These are phyloP conservation scores for Aphrophora alni DNA, from an alignment of 2,888 invertebrate species.

Conservation along the genomic window DNA sequence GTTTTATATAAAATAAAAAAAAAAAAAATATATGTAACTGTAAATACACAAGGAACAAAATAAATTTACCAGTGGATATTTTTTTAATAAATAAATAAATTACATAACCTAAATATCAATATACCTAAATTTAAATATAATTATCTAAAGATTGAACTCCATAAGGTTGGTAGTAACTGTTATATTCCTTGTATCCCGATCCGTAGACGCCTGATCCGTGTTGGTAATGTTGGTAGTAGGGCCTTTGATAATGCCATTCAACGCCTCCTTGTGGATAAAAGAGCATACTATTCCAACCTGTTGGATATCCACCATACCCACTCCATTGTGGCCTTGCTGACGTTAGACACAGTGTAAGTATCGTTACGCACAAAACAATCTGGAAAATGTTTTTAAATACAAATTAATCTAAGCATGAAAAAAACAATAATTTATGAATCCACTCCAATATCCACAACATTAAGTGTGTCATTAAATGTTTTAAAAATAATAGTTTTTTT, in stretches of 20 bases:
- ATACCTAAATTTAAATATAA: not conserved
- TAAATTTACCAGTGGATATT: too few species aligned
- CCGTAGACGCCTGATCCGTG: slow-evolving; percentile 25
- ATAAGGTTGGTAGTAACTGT: slow-evolving; percentile 19
- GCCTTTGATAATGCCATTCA: slow-evolving; percentile 27
- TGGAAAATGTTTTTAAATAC: too few species aligned
- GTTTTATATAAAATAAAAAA: too few species aligned
- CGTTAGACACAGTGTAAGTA: not conserved
- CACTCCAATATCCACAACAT: too few species aligned
- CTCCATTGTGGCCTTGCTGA: slow-evolving; percentile 14
- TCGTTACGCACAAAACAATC: not conserved
- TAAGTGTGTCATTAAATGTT: too few species aligned
- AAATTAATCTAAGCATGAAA: too few species aligned
- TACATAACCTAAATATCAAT: not conserved
- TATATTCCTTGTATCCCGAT: slow-evolving; percentile 19
- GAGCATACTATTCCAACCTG: slow-evolving; percentile 23
- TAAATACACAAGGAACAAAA: too few species aligned
- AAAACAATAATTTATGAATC: too few species aligned
- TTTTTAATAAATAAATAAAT: not conserved
- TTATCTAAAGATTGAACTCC: not conserved
- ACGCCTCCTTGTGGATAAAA: not conserved
- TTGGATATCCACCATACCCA: slow-evolving; percentile 31
- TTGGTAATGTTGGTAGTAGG: slow-evolving; percentile 31
- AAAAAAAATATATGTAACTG: too few species aligned
- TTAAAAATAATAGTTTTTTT: too few species aligned